A percentile compares a stretch with the other conserved stretches of the same genome.
Evolutionary conservation across 2,113 vertebrate species (phyloP).

Genomic region (cat (Felis catus)): F.catus_Fca126_mat1.0 CM031426.1:44117001-44117500

Average conservation of each 20-base stretch:
- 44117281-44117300: rapidly evolving
- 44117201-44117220: neutral
- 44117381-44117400: conserved; percentile 49
- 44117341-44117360: neutral
- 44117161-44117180: neutral
- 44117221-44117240: neutral
- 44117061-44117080: neutral
- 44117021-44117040: neutral
- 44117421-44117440: conserved; percentile 55
- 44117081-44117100: neutral
- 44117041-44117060: neutral
- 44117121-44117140: neutral
- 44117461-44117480: neutral
- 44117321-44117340: conserved; percentile 59
- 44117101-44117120: neutral
- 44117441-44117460: conserved; percentile 58
- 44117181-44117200: neutral
- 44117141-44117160: neutral
- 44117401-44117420: conserved; percentile 8
- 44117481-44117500: conserved; percentile 31
- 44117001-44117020: neutral
- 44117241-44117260: neutral
- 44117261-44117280: neutral
- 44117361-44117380: conserved; percentile 21
- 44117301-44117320: neutral